A percentile compares a stretch with the other conserved stretches of the same genome.
phyloP scores from a whole-genome alignment of 1,140 invertebrate genomes.

The Zaprionus camerounensis region DNA sequence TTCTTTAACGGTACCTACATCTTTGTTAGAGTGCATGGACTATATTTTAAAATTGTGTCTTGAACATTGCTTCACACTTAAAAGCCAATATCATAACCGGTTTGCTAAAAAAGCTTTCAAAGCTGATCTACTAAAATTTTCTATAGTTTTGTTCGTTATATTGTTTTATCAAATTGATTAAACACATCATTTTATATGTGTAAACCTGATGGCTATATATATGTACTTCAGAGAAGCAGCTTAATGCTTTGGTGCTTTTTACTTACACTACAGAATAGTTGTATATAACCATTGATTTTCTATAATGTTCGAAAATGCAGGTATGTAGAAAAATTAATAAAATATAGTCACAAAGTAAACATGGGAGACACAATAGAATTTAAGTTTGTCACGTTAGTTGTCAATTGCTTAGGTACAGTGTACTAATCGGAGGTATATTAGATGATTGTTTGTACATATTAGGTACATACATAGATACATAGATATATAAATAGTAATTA shows the following conservation, averaged over 20 bases:
- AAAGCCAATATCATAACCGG: conserved; percentile 66
- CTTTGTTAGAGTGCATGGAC: conserved; percentile 62
- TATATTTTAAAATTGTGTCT: conserved; percentile 47
- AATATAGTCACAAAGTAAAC: conserved; percentile 26
- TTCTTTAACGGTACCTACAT: conserved; percentile 68
- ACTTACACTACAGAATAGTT: conserved; percentile 58
- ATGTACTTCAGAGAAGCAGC: conserved; percentile 58
- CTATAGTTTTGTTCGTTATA: conserved; percentile 34
- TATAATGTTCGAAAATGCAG: conserved; percentile 41
- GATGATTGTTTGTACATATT: conserved; percentile 65
- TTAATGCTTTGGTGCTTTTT: conserved; percentile 52
- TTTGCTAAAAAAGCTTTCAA: conserved; percentile 46
- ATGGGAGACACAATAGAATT: conserved; percentile 41
- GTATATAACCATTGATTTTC: conserved; percentile 52
- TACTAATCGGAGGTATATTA: conserved; percentile 77
- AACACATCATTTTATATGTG: conserved; percentile 44
- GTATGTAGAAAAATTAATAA: conserved; percentile 31
- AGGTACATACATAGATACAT: conserved; percentile 15
- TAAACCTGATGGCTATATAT: conserved; percentile 47
- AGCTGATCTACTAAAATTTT: conserved; percentile 47
- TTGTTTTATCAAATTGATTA: conserved; percentile 62
- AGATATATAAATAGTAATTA: conserved; percentile 24
- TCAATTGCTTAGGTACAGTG: conserved; percentile 71
- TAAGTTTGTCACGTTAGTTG: conserved; percentile 35
- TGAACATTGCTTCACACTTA: conserved; percentile 48